Evolutionary conservation across 2,113 vertebrate species (phyloP).

Genomic region (Neogobius melanostomus): DNA sequence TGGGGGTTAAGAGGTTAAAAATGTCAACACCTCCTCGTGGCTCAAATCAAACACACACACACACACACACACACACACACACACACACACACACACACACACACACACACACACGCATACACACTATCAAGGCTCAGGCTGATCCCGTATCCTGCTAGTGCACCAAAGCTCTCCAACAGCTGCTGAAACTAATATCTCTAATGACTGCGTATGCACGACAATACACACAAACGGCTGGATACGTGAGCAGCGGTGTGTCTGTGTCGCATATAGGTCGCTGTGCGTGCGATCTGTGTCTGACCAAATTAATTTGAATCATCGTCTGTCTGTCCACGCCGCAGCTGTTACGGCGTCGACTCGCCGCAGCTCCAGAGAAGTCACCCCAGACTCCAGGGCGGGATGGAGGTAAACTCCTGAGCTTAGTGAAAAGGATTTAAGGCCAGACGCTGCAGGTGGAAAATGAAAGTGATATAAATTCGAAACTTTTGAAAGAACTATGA

Average conservation of each 20-base stretch:
- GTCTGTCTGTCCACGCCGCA: constrained; percentile 59
- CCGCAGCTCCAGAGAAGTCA: constrained; percentile 18
- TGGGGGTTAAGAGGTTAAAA: too few species aligned
- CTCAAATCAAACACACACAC: too few species aligned
- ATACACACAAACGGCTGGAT: constrained; percentile 27
- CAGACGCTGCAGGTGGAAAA: not conserved
- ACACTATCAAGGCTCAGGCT: constrained; percentile 28
- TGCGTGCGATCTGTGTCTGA: constrained; percentile 45
- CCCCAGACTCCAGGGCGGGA: not conserved
- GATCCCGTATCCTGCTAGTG: constrained; percentile 46
- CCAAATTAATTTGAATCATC: constrained; percentile 64
- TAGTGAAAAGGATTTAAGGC: not conserved
- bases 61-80: too few species aligned
- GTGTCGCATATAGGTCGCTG: constrained; percentile 20
- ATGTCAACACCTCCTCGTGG: too few species aligned
- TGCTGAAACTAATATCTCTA: constrained; percentile 70
- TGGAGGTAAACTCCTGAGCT: not conserved
- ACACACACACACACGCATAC: not conserved
- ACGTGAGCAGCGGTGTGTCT: constrained; percentile 36
- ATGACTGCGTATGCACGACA: constrained; percentile 50
- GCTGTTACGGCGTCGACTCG: constrained; percentile 44
- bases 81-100: too few species aligned
- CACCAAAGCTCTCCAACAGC: constrained; percentile 49
- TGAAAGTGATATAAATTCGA: not conserved
- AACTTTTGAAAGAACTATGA: not conserved